Conservation (phyloP, 2,113 vertebrate genomes). For the Rhizomys pruinosus region DNA sequence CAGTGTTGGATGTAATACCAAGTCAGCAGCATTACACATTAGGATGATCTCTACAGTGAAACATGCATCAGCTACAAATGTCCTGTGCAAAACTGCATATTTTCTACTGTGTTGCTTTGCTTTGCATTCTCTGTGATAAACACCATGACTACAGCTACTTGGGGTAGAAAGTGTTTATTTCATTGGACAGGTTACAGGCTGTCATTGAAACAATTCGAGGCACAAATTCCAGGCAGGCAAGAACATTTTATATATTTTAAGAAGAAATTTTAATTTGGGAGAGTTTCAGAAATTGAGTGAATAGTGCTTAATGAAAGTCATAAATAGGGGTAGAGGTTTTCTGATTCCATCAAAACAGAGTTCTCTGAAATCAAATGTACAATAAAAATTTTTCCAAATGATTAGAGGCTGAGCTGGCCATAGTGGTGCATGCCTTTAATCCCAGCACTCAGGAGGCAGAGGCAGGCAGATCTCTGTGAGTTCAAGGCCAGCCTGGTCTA, state of each 20-base stretch:
- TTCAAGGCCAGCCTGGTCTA: too few relatives aligned
- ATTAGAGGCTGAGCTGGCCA: too few relatives aligned
- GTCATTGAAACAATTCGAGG: too few relatives aligned
- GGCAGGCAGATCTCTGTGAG: too few relatives aligned
- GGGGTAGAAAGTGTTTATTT: too few relatives aligned
- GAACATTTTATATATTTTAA: neutral
- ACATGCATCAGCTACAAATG: neutral
- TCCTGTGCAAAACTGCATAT: neutral
- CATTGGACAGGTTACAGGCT: too few relatives aligned
- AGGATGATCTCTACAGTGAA: neutral
- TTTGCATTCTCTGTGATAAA: too few relatives aligned
- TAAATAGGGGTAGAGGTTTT: neutral
- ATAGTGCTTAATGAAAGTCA: conserved; percentile 6
- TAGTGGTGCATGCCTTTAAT: too few relatives aligned
- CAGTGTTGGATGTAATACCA: neutral
- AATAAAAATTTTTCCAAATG: neutral
- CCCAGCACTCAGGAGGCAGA: too few relatives aligned
- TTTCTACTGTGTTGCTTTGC: too few relatives aligned
- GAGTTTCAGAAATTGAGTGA: conserved; percentile 36
- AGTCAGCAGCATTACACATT: neutral
- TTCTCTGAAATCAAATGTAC: neutral
- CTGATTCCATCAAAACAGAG: conserved; percentile 20
- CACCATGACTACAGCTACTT: too few relatives aligned
- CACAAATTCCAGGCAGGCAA: neutral
- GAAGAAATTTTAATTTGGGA: neutral